Evolutionary conservation across 2,888 invertebrate genomes (phyloP), one percentile per base, ranked within the genome.

Genomic region (Taphrorychus bicolor): DNA sequence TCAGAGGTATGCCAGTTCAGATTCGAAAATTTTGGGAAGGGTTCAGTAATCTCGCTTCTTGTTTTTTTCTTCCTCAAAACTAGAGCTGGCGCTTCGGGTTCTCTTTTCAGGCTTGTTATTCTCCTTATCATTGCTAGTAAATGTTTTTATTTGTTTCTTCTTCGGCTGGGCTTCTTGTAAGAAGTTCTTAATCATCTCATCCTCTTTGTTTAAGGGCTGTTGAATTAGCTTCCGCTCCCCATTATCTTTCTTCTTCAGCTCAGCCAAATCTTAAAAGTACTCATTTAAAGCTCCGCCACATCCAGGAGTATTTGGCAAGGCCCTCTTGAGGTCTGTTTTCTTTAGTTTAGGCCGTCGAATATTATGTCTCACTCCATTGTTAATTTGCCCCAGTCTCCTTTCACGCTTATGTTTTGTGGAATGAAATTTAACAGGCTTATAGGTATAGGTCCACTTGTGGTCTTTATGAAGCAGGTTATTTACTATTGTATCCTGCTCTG

Each of bases 321-420:
- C 51, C 5, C 18, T 45, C 4, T 45, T 45, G 11, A 21, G 17
- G 0, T 75, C 56, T 5, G 78, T 49, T 66, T 77, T 77, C 58
- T 84, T 83, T 0, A 82, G 77, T 79, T 87, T 90, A 0, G 88
- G 89, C 76, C 86, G 88, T 53, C 84, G 83, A 58, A 90, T 88
- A 68, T 84, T 87, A 75, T 90, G 90, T 64, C 83, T 80, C 0
- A 90, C 90, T 0, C 90, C 90, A 66, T 85, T 82, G 76, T 90
- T 90, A n/a, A 90, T 89, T 76, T 87, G 85, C 0, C 88, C 88
- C 2, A 53, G 59, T 59, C 61, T 65, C 56, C 60, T 56, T 3
- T 17, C 17, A 14, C 17, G 40, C 14, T 7, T 45, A n/a, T 48
- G 48, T 16, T 48, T 48, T 9, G 16, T 3, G 2, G 16, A 3